A percentile compares a stretch with the other conserved stretches of the same genome.
phyloP scores from a whole-genome alignment of 1,140 invertebrate species.

The Zophobas morio region DNA sequence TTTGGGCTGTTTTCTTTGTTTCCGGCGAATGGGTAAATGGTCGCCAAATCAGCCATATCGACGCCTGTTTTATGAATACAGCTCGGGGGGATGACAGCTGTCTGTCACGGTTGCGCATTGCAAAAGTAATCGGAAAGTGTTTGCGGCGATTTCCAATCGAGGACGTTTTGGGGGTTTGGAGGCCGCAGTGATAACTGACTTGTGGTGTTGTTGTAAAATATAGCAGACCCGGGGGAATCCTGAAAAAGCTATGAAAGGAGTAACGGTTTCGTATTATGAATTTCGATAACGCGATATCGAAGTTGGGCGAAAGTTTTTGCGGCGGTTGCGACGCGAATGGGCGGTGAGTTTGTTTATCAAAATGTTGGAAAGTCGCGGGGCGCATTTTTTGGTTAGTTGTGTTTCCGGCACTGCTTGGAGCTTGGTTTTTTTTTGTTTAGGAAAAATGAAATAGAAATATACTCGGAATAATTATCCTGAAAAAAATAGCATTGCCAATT shows the following conservation, averaged over 20 bases:
- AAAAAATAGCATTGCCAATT: no score
- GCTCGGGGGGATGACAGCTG: not conserved
- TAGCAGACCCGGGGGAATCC: not conserved
- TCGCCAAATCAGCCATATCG: not conserved
- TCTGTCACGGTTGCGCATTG: not conserved
- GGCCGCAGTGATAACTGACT: constrained; percentile 10
- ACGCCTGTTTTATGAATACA: not conserved
- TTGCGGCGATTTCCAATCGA: not conserved
- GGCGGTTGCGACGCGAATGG: no score
- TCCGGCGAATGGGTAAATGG: constrained; percentile 2
- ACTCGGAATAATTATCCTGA: no score
- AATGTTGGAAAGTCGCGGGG: no score
- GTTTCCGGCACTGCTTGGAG: no score
- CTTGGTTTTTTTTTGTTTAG: no score
- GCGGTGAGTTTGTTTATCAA: no score
- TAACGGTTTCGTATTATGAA: not conserved
- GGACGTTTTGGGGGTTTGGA: not conserved
- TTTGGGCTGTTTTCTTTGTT: constrained; percentile 6
- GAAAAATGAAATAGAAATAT: no score
- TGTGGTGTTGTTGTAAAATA: constrained; percentile 7
- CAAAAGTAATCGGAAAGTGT: constrained; percentile 4
- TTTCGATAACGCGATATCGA: not conserved
- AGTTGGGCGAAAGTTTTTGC: no score
- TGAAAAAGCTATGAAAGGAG: constrained; percentile 4
- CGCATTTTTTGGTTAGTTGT: no score